A percentile compares a stretch with the other conserved stretches of the same genome.
phyloP scores from a whole-genome alignment of 2,113 vertebrate genomes.

The Lampris megalopsis region DNA sequence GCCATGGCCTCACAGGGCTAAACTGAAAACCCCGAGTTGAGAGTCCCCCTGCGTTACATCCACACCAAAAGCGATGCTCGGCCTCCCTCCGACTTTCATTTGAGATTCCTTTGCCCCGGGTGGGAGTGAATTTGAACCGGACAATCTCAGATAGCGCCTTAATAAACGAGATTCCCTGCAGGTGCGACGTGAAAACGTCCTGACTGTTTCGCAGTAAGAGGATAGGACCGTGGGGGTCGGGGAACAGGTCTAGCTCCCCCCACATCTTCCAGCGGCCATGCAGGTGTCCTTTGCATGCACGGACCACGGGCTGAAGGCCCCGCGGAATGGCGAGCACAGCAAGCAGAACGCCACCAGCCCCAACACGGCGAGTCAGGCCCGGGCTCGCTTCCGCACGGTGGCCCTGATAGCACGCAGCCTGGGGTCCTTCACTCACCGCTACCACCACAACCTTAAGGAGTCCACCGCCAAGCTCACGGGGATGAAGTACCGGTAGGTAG shows the following conservation, averaged over 20 bases:
- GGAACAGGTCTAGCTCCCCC: slow-evolving; percentile 37
- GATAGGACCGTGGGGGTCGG: slow-evolving; percentile 6
- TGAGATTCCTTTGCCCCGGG: slow-evolving; percentile 40
- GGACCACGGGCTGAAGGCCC: slow-evolving; percentile 94
- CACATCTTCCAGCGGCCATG: slow-evolving; percentile 83
- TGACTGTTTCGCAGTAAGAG: background rate
- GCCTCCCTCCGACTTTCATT: slow-evolving; percentile 35
- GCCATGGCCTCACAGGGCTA: slow-evolving; percentile 23
- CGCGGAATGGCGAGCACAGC: slow-evolving; percentile 92
- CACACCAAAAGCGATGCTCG: background rate
- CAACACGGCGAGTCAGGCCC: slow-evolving; percentile 90
- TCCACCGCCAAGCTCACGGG: slow-evolving; percentile 98
- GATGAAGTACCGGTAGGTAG: slow-evolving; percentile 98
- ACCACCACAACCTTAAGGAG: slow-evolving; percentile 97
- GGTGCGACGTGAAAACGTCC: too few species aligned
- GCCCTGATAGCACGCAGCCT: slow-evolving; percentile 96
- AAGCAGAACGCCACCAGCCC: slow-evolving; percentile 93
- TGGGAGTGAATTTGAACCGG: background rate
- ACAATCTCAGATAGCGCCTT: background rate
- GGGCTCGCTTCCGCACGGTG: slow-evolving; percentile 95
- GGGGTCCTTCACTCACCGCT: slow-evolving; percentile 95
- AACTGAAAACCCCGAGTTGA: slow-evolving; percentile 15
- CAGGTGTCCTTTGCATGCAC: slow-evolving; percentile 99
- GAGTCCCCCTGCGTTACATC: background rate
- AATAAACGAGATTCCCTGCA: too few species aligned